Base-by-base conservation (phyloP, 2,797 vertebrate genomes). In the Coendou prehensilis region DNA sequence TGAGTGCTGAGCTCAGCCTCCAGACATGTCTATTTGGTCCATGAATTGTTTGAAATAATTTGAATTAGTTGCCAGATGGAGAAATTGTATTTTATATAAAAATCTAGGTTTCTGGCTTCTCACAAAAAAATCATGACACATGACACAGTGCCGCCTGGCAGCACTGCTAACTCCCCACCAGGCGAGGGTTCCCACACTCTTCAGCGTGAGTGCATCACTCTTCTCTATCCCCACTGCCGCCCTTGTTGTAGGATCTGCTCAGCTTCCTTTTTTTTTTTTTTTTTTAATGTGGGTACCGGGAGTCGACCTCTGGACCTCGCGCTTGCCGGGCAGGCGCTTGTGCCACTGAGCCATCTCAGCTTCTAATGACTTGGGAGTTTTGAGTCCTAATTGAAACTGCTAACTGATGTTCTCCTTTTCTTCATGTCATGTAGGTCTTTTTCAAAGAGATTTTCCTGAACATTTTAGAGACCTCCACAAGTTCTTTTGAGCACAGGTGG, bases 401-500 rank as follows among this genome's bases (percentile, higher is more conserved):
- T 94, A 82, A 91, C 57, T 59, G 37, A 0, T 69, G 86, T 69
- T 78, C 1, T 88, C 81, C 9, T 95, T 64, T 96, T 97, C 89
- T 61, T 93, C 45, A 6, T 96, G 54, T 98, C 83, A 71, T 81
- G 69, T 89, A 99, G 99, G 99, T 99, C 54, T 99, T 99, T 98
- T 99, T 99, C 98, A 99, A 99, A 97, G 99, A 99, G 98, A 99
- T 99, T 95, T 99, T 99, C 97, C 98, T 99, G 95, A 99, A 99
- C 98, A 99, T 99, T 98, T 98, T 99, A 96, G 99, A 99, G 98
- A 99, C 99, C 0, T 99, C 99, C 20, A 99, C 99, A 79, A 99
- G 99, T 98, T 99, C 99, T 56, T 99, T 99, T 94, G 99, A 99
- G 97, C 99, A 99, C 98, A 99, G 99, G 97, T 99, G 99, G 99